These are phyloP conservation scores for Euwallacea similis DNA, from an alignment of 1,140 invertebrate genomes.

Conservation along the genomic window DNA sequence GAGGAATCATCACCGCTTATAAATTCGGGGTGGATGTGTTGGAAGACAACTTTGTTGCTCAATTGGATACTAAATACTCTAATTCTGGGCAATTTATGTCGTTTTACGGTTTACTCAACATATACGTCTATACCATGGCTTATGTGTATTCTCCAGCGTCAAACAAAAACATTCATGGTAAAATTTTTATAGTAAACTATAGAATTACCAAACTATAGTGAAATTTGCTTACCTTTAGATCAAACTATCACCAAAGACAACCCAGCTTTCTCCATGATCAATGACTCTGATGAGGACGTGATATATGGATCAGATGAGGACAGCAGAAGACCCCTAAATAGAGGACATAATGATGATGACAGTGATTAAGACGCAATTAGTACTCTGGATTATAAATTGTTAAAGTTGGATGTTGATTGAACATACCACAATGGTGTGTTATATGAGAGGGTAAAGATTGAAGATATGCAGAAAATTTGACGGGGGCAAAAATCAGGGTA, in stretches of 20 bases:
- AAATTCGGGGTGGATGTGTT: conserved; percentile 86
- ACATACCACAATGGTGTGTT: no score
- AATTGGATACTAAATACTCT: conserved; percentile 81
- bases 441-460: no score
- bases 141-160: conserved; percentile 81
- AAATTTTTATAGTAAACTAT: conserved; percentile 44
- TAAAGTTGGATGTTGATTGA: no score
- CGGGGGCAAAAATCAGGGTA: no score
- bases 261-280: conserved; percentile 96
- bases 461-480: no score
- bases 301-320: conserved; percentile 93
- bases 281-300: conserved; percentile 96
- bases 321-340: conserved; percentile 72
- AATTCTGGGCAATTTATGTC: conserved; percentile 94
- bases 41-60: conserved; percentile 92
- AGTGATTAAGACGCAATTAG: conserved; percentile 59
- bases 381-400: no score
- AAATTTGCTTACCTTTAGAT: conserved; percentile 61
- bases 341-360: conserved; percentile 67
- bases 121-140: conserved; percentile 91
- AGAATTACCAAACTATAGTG: no score
- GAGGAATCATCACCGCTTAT: conserved; percentile 74
- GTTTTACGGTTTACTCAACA: conserved; percentile 93
- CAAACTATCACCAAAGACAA: conserved; percentile 93
- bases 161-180: conserved; percentile 77